Percentiles rank a stretch among this genome's conserved stretches.
These are phyloP conservation scores for Tadarida brasiliensis DNA, from an alignment of 2,797 vertebrate species.

Conservation along the genomic window DNA sequence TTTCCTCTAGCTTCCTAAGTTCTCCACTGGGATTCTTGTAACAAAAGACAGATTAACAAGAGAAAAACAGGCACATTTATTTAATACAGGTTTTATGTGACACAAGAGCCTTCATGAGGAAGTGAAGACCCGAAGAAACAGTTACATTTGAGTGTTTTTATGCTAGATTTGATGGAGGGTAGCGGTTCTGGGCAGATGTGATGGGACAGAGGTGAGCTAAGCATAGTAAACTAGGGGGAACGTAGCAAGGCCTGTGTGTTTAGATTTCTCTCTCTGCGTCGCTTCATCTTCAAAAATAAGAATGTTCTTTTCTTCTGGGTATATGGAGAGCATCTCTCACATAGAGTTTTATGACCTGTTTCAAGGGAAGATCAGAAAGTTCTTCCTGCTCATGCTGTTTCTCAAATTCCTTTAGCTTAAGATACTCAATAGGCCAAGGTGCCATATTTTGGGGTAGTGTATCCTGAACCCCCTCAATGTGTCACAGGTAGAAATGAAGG, in stretches of 20 bases:
- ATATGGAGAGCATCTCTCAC: neutral
- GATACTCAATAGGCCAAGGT: neutral
- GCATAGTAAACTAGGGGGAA: neutral
- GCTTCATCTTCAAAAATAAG: neutral
- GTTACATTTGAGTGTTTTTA: neutral
- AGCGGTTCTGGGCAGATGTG: neutral
- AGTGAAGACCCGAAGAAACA: neutral
- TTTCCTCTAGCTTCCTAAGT: neutral
- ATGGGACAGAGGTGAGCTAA: neutral
- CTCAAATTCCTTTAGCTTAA: neutral
- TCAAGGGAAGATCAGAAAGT: neutral
- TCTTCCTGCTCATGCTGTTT: neutral
- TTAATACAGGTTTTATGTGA: neutral
- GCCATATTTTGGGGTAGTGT: neutral
- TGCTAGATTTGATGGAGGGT: neutral
- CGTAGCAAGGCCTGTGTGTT: neutral
- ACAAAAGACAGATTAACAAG: neutral
- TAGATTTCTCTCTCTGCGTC: neutral
- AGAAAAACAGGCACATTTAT: neutral
- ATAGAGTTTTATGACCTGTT: neutral
- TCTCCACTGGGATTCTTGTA: neutral
- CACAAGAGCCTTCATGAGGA: neutral
- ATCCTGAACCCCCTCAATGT: neutral
- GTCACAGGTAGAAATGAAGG: neutral
- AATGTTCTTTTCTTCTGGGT: neutral